phyloP scores from a whole-genome alignment of 2,888 invertebrate genomes.

The Xylota sylvarum region DNA sequence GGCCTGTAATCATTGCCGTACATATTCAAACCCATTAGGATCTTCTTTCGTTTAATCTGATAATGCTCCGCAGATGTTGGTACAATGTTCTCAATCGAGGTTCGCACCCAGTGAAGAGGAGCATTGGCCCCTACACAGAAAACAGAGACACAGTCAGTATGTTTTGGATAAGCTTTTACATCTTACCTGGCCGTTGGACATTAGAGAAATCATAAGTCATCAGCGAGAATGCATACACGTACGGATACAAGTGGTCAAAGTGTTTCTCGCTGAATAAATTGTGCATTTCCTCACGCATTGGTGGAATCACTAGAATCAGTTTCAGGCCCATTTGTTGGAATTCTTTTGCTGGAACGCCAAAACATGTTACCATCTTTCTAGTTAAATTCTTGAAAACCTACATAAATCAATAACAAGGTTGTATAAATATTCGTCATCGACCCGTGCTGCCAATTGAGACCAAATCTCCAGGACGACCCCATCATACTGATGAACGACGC shows the following conservation, averaged over 20 bases:
- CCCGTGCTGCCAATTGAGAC: slow-evolving; percentile 91
- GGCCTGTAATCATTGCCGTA: slow-evolving; percentile 96
- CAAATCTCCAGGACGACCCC: slow-evolving; percentile 97
- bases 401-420: slow-evolving; percentile 88
- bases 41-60: slow-evolving; percentile 89
- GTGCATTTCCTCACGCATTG: slow-evolving; percentile 86
- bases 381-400: slow-evolving; percentile 40
- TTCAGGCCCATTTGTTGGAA: slow-evolving; percentile 87
- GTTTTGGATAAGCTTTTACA: background rate
- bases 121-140: slow-evolving; percentile 91
- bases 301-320: slow-evolving; percentile 92
- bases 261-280: slow-evolving; percentile 91
- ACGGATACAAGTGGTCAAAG: slow-evolving; percentile 91
- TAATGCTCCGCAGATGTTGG: slow-evolving; percentile 86
- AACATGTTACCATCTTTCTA: background rate
- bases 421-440: slow-evolving; percentile 86
- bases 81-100: slow-evolving; percentile 91
- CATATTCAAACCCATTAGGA: slow-evolving; percentile 95
- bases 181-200: slow-evolving; percentile 90
- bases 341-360: slow-evolving; percentile 85
- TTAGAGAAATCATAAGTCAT: slow-evolving; percentile 98
- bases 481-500: slow-evolving; percentile 92
- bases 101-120: slow-evolving; percentile 92
- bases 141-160: background rate
- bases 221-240: slow-evolving; percentile 94